Percentiles rank a stretch among this genome's conserved stretches.
Conservation (phyloP, 2,113 vertebrate genomes). For the Picathartes gymnocephalus region DNA sequence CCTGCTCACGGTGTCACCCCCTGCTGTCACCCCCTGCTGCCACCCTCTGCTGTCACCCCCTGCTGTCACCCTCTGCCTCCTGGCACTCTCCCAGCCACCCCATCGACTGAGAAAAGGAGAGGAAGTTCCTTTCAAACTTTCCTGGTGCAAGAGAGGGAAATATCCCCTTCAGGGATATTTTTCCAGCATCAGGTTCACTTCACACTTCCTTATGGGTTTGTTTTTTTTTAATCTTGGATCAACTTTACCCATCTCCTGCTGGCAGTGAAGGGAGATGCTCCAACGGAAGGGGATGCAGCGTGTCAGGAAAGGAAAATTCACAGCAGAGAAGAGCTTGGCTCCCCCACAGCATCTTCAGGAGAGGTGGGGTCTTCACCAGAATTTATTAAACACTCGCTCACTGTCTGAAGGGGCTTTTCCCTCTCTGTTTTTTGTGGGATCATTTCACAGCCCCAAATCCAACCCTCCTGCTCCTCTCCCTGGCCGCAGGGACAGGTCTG, state of each 20-base stretch:
- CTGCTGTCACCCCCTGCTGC: background rate
- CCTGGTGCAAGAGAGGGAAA: background rate
- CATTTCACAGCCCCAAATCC: background rate
- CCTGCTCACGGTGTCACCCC: background rate
- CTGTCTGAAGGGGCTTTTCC: background rate
- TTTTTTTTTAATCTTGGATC: background rate
- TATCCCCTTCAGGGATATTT: background rate
- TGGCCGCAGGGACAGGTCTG: background rate
- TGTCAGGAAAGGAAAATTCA: background rate
- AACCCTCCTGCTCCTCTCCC: background rate
- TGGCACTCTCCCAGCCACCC: too few relatives aligned
- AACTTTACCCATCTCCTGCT: background rate
- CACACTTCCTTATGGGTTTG: background rate
- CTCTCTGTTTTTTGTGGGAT: background rate
- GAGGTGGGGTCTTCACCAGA: background rate
- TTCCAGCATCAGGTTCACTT: background rate
- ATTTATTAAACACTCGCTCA: background rate
- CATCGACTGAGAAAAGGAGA: background rate
- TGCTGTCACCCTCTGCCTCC: background rate
- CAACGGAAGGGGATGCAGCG: rapidly evolving
- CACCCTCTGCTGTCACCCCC: background rate
- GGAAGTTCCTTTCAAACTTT: background rate
- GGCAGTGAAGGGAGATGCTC: background rate
- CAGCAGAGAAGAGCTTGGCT: background rate
- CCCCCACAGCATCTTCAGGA: background rate